phyloP scores from a whole-genome alignment of 2,888 invertebrate genomes.

The Galeopsomyia nigrocyanea region DNA sequence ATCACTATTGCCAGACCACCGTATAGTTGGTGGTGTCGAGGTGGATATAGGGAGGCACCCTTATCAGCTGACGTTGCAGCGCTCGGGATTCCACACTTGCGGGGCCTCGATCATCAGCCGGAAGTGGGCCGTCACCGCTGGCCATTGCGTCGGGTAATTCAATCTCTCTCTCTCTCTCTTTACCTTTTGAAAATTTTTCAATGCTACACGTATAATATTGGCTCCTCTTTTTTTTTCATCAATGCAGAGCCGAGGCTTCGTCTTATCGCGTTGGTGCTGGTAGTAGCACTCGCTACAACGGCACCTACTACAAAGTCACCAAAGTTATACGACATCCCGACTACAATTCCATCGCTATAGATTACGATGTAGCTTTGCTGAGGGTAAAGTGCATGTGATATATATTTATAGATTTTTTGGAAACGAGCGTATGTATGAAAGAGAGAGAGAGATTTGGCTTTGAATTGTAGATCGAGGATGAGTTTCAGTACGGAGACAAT shows the following conservation, averaged over 20 bases:
- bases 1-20: conserved; percentile 28
- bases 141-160: conserved; percentile 55
- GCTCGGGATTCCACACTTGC: conserved; percentile 51
- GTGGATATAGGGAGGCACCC: conserved; percentile 55
- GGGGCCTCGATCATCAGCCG: conserved; percentile 58
- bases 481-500: conserved; percentile 27
- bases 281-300: conserved; percentile 42
- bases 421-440: neutral
- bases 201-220: too few relatives aligned
- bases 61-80: conserved; percentile 58
- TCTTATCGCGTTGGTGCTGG: conserved; percentile 44
- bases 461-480: conserved; percentile 46
- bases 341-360: too few relatives aligned
- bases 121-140: conserved; percentile 59
- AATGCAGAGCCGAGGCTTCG: too few relatives aligned
- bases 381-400: conserved; percentile 53
- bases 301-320: conserved; percentile 45
- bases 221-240: too few relatives aligned
- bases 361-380: conserved; percentile 68
- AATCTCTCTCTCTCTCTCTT: too few relatives aligned
- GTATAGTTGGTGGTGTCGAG: conserved; percentile 62
- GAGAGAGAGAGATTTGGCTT: neutral
- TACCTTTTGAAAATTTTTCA: too few relatives aligned
- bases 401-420: too few relatives aligned
- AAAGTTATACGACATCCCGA: conserved; percentile 57